Base-by-base conservation (phyloP, 30 jellyfish, hydroid and myxozoan species). In the Haliclystus octoradiatus region DNA sequence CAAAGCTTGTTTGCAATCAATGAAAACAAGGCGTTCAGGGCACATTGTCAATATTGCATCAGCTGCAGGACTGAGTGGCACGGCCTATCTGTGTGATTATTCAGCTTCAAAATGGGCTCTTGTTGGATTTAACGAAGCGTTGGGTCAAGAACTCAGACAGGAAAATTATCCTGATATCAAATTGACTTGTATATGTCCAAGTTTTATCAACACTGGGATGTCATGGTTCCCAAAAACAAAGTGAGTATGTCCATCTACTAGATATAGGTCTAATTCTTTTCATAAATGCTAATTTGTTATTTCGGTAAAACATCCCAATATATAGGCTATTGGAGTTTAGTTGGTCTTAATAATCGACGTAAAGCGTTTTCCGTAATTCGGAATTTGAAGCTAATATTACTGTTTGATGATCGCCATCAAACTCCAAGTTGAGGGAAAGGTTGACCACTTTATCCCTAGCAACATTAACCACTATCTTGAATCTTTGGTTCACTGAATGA, bases 71-170 rank as follows among this genome's bases (percentile, higher is more conserved):
- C 83, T 76, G 7, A 71, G 65, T 64, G 95, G 95, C 15, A 74
- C 93, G 0, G 73, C 87, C 0, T 51, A 69, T 60, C 74, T 77
- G 13, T 31, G 88, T 27, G 95, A 84, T 51, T 84, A 84, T 33
- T 84, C 94, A 4, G 96, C 96, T 1, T 85, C 96, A 30, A 85
- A 85, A 49, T 85, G 32, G 66, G 94, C 94, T 0, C 30, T 78
- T 0, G 49, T 68, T 67, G 92, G 89, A 22, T 65, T 77, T 13
- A 83, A 71, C 63, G 92, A 85, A 57, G 63, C 95, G 0, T 68
- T 84, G 33, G 49, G 49, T 5, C 69, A 76, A 32, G 95, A 84
- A 73, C 66, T 84, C 68, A 40, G 93, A 64, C 79, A 77, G 26
- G 78, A 70, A 35, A 86, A 84, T 7, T 50, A 32, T 47, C 25